Conservation (phyloP, 2,797 vertebrate genomes). For the Rousettus madagascariensis region DNA sequence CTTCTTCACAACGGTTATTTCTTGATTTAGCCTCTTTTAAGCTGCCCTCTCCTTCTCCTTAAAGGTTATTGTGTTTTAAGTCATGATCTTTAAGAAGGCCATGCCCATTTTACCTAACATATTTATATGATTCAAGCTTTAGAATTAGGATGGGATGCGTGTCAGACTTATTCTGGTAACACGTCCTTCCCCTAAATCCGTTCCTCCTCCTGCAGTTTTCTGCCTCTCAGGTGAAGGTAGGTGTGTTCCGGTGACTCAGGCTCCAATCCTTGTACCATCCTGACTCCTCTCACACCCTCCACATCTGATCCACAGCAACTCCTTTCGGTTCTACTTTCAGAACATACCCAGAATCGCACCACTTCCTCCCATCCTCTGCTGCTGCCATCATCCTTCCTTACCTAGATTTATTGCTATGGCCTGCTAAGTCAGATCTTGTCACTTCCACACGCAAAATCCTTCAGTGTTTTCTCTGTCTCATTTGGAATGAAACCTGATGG, state of each 20-base stretch:
- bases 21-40: background rate
- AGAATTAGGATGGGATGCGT: background rate
- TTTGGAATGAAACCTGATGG: background rate
- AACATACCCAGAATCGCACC: background rate
- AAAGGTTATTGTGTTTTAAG: background rate
- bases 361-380: fast-evolving
- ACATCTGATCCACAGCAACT: background rate
- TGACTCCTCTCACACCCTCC: background rate
- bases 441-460: background rate
- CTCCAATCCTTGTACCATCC: background rate
- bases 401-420: background rate
- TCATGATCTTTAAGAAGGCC: background rate
- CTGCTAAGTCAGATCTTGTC: background rate
- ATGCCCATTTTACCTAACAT: background rate
- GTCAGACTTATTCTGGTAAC: background rate
- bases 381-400: background rate
- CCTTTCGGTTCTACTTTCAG: background rate
- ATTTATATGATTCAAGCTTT: background rate
- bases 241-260: background rate
- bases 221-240: background rate
- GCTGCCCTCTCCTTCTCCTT: background rate
- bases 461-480: background rate
- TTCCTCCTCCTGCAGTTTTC: background rate
- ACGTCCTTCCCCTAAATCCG: background rate
- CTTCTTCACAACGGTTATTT: background rate